Percentiles rank a stretch among this genome's conserved stretches.
These are phyloP conservation scores for Poliocrania exsul DNA, from an alignment of 2,797 vertebrate genomes.

Conservation along the genomic window DNA sequence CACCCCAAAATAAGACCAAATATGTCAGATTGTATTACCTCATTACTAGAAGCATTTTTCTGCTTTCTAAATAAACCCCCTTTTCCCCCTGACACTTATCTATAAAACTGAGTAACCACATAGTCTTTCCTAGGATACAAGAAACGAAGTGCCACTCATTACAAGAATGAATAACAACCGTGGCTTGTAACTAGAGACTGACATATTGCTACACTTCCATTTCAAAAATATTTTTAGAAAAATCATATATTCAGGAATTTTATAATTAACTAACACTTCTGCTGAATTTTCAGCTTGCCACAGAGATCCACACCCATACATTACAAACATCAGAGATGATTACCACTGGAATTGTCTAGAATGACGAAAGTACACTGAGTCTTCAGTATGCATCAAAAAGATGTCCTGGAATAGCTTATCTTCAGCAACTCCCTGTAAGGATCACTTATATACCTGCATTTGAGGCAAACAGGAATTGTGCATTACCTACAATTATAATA, in stretches of 20 bases:
- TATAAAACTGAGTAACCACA: neutral
- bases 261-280: conserved; percentile 16
- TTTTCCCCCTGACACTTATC: neutral
- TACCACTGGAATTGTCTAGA: neutral
- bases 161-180: neutral
- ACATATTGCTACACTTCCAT: neutral
- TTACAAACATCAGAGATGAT: conserved; percentile 13
- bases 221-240: conserved; percentile 21
- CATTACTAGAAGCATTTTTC: neutral
- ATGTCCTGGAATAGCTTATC: neutral
- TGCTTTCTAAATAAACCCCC: neutral
- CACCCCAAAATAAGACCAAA: neutral
- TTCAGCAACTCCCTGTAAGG: neutral
- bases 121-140: neutral
- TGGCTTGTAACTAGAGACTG: neutral
- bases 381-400: neutral
- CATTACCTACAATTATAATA: neutral
- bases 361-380: neutral
- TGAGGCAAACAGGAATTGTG: neutral
- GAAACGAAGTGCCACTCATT: neutral
- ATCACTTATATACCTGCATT: neutral
- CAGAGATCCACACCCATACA: neutral
- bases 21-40: neutral
- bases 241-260: conserved; percentile 15
- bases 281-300: conserved; percentile 18